phyloP scores from a whole-genome alignment of 2,113 vertebrate species.

The Hippopotamus amphibius region DNA sequence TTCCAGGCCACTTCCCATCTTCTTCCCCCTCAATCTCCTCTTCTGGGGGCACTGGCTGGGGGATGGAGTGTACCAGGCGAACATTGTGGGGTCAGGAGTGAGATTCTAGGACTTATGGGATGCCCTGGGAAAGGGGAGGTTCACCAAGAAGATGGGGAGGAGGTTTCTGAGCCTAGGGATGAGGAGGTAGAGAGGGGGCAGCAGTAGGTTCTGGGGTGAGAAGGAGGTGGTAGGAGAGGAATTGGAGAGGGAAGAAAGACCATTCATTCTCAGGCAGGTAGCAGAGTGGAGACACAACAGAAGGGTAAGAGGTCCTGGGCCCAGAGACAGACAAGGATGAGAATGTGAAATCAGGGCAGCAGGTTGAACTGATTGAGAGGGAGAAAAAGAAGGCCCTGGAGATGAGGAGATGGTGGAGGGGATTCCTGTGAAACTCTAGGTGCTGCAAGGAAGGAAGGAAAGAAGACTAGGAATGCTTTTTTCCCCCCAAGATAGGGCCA shows the following conservation, averaged over 20 bases:
- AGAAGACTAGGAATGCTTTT: neutral
- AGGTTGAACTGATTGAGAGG: neutral
- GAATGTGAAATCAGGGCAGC: neutral
- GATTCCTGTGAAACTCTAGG: neutral
- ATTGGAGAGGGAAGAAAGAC: neutral
- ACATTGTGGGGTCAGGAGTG: neutral
- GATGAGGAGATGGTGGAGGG: neutral
- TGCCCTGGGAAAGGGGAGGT: constrained; percentile 31
- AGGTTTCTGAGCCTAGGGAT: constrained; percentile 88
- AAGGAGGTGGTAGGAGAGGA: neutral
- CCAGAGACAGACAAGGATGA: neutral
- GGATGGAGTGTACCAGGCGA: neutral
- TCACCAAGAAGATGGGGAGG: constrained; percentile 88
- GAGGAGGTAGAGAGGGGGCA: constrained; percentile 82
- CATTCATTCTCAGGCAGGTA: neutral
- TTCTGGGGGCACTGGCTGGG: neutral
- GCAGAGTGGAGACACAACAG: neutral
- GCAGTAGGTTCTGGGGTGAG: neutral
- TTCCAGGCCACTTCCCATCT: neutral
- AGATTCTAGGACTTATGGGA: neutral
- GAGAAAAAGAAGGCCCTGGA: neutral
- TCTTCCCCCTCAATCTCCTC: neutral
- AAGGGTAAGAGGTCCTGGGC: neutral
- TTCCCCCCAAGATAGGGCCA: neutral
- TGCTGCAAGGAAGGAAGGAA: neutral